A percentile compares a stretch with the other conserved stretches of the same genome.
These are phyloP conservation scores for Eilema griseolum DNA, from an alignment of 2,888 invertebrate genomes.

Conservation along the genomic window DNA sequence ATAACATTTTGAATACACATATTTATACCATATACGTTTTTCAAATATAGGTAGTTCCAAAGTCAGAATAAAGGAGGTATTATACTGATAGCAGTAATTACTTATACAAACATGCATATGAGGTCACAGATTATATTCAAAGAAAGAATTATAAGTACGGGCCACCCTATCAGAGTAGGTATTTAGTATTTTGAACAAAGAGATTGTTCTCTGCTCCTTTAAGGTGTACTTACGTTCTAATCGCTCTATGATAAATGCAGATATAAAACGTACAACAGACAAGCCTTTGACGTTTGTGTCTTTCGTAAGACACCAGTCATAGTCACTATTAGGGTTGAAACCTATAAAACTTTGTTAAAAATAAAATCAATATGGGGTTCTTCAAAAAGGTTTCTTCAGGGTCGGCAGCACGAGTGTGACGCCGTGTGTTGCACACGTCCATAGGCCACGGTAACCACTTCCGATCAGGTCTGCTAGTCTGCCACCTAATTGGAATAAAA, in stretches of 20 bases:
- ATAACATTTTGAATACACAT: constrained; percentile 2
- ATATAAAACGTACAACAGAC: background rate
- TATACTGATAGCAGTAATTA: constrained; percentile 5
- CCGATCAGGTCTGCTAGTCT: too few relatives aligned
- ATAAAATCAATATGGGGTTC: too few relatives aligned
- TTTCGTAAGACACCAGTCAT: background rate
- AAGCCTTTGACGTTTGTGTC: background rate
- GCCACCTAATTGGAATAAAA: too few relatives aligned
- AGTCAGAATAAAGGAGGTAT: background rate
- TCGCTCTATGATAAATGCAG: background rate
- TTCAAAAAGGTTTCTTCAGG: too few relatives aligned
- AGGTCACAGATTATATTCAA: background rate
- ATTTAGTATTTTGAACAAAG: background rate
- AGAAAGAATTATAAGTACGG: background rate
- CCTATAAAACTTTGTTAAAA: background rate
- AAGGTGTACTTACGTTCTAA: background rate
- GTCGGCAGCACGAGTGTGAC: too few relatives aligned
- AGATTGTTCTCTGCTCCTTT: background rate
- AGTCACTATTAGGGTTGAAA: background rate
- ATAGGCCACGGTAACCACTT: too few relatives aligned
- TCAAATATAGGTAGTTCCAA: background rate
- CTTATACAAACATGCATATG: background rate
- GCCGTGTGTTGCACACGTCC: too few relatives aligned
- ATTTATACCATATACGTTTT: background rate
- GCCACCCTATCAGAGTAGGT: background rate